phyloP scores from a whole-genome alignment of 1,140 invertebrate species.

The Leptopilina boulardi region DNA sequence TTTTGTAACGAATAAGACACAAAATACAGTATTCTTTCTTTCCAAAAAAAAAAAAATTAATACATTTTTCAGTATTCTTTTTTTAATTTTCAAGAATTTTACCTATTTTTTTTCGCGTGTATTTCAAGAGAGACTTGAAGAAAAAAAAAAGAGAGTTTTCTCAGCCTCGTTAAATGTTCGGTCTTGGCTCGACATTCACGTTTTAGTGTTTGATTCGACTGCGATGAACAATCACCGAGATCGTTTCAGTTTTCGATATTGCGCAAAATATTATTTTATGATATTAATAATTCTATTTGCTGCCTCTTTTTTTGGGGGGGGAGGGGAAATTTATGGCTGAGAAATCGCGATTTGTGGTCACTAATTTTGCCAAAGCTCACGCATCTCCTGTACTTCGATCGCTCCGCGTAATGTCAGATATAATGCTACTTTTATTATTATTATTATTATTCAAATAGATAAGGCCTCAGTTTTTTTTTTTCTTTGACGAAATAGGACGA shows the following conservation, averaged over 20 bases:
- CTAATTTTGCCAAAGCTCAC: conserved; percentile 46
- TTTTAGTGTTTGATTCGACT: conserved; percentile 58
- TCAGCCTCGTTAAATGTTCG: conserved; percentile 12
- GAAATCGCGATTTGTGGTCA: conserved; percentile 45
- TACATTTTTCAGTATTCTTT: not conserved
- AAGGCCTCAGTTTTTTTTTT: conserved; percentile 67
- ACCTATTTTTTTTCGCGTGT: not conserved
- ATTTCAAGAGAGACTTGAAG: not conserved
- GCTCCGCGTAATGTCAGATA: conserved; percentile 50
- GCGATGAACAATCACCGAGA: conserved; percentile 26
- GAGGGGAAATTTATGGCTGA: conserved; percentile 4
- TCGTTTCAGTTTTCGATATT: conserved; percentile 33
- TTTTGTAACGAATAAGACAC: conserved; percentile 6
- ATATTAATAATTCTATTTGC: conserved; percentile 15
- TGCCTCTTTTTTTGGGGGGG: no score
- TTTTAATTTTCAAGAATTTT: not conserved
- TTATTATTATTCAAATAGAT: conserved; percentile 72
- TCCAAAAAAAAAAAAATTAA: not conserved
- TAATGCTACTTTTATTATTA: conserved; percentile 70
- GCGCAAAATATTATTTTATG: conserved; percentile 31
- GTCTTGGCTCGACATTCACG: conserved; percentile 56
- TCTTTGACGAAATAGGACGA: conserved; percentile 66
- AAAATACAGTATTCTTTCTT: conserved; percentile 37
- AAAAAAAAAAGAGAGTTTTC: not conserved
- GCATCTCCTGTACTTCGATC: conserved; percentile 45